Base-by-base conservation (phyloP, 35 echinoderm and acorn worm species). In the Hemicentrotus pulcherrimus region DNA sequence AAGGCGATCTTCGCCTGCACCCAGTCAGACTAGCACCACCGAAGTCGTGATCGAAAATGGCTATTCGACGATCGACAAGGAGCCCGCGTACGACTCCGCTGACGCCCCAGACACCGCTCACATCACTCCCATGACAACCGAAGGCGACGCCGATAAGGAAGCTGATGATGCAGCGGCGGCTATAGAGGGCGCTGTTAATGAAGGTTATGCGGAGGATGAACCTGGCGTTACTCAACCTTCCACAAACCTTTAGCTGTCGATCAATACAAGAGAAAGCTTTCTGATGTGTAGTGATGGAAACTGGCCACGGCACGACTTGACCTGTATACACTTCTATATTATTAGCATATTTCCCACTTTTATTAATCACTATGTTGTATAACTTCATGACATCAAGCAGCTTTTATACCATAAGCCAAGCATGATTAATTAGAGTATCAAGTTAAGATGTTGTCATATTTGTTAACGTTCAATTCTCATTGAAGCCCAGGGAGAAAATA, bases 121-220 rank as follows among this genome's bases (percentile, higher is more conserved):
- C 31, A 91, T 85, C 41, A 50, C 47, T 65, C 86, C 94, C 0
- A 28, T n/a, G 10, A n/a, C 94, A 31, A 50, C 70, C 18, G 47
- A 35, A 3, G 71, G 9, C 41, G 61, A 33, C 32, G 11, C 13
- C 47, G 48, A 91, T 48, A 87, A 95, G 24, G 88, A 97, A 33
- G 31, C 48, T 32, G 95, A 96, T 50, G 95, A 96, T 28, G 95
- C 92, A 28, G 89, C 50, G 14, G 50, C 61, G 24, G 95, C 70
- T 31, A 55, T 96, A 9, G 95, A 92, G 55, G 96, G 96, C 30
- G 96, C 46, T 61, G 31, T 96, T 32, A 97, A 97, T 91, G 92
- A 96, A 71, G 96, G 31, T 35, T 97, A 61, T 91, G 95, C 86
- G 16, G 96, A 11, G n/a, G 92, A 94, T 89, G 32, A 46, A 5